Base-by-base conservation (phyloP, 1,140 invertebrate genomes). In the Achatina immaculata region DNA sequence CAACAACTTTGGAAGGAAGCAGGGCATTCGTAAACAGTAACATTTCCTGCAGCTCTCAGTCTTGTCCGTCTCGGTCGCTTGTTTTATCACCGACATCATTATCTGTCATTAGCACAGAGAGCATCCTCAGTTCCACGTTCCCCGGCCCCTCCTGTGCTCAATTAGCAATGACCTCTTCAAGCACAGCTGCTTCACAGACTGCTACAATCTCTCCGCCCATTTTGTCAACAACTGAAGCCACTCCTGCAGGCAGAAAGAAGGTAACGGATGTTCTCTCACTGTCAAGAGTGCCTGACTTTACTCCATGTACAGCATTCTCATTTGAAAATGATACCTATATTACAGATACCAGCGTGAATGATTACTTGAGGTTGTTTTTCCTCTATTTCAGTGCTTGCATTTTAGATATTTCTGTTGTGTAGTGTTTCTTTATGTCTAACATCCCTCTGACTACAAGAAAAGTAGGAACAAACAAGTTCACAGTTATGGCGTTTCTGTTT, bases 231-330 rank as follows among this genome's bases (percentile, higher is more conserved):
- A 24, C 34, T 55, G 78, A 80, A 58, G 66, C 78, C 7, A 66
- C 81, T 16, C 83, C 81, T n/a, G 66, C 69, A 68, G 58, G 48
- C 28, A 84, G 82, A 71, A 80, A 82, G 42, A 84, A 82, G 81
- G 83, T 82, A 80, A 38, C 14, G 24, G n/a, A 16, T 55, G 19
- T 55, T 34, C 16, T 58, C 19, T n/a, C n/a, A n/a, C n/a, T n/a
- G n/a, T n/a, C n/a, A n/a, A n/a, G n/a, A n/a, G n/a, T n/a, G n/a
- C n/a, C n/a, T n/a, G n/a, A n/a, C n/a, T n/a, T n/a, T n/a, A n/a
- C n/a, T n/a, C n/a, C n/a, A n/a, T n/a, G n/a, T n/a, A n/a, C n/a
- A n/a, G n/a, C n/a, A n/a, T n/a, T n/a, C n/a, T n/a, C n/a, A n/a
- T n/a, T n/a, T n/a, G n/a, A n/a, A n/a, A n/a, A n/a, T n/a, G n/a